Evolutionary conservation across 2,888 invertebrate species (phyloP), one percentile per base, ranked within the genome.

Genomic region (Aphidoletes aphidimyza): DNA sequence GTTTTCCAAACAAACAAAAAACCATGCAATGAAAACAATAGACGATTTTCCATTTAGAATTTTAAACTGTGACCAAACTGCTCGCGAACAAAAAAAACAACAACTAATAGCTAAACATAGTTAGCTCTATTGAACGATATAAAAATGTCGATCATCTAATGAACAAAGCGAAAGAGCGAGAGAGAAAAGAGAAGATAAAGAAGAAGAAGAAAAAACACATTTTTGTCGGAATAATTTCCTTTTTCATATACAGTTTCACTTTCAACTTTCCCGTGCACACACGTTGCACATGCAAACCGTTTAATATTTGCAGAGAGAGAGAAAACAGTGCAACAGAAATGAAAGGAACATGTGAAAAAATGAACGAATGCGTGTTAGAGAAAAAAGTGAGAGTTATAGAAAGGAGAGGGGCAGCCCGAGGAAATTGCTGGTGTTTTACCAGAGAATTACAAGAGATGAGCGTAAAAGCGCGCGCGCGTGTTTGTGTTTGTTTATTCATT

Each of bases 181-280:
- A 69, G 8, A 26, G 30, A 69, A 30, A 69, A 30, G 14, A 69
- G n/a, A n/a, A n/a, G n/a, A 42, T 42, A 42, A 42, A 42, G 42
- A 42, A 14, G 14, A 14, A 6, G 42, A 42, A 42, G 42, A 42
- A 42, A 6, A 42, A 42, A 42, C 14, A 42, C n/a, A n/a, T n/a
- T n/a, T n/a, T n/a, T 69, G 69, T 69, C 69, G 69, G 69, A 69
- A 69, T 69, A 69, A 69, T 69, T 69, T 69, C 69, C 69, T 69
- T 69, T 69, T 69, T 69, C 69, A 69, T 69, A 69, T 69, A 69
- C 69, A 69, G 69, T 69, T 69, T 69, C 69, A 69, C 69, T 69
- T 69, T 69, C 69, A 69, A 69, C 69, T 69, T 69, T 69, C 69
- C 69, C 69, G 69, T 69, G 34, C 69, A 69, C 34, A 69, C 30